These are phyloP conservation scores for Stratiomys singularior DNA, from an alignment of 2,888 invertebrate genomes.

Conservation along the genomic window DNA sequence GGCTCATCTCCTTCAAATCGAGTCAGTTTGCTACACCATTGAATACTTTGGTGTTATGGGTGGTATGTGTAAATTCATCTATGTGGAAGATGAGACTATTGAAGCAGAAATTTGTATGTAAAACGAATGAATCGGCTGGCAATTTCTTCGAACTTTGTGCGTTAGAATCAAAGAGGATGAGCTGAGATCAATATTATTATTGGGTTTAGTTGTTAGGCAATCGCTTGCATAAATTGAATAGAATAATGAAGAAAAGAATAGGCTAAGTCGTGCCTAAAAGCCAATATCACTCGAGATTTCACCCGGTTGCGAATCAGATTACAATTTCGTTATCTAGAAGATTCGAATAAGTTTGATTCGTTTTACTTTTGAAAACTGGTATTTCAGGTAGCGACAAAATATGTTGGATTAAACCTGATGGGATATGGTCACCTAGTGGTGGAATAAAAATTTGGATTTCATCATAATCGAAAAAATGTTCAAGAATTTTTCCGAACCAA, in stretches of 20 bases:
- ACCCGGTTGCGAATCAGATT: no score
- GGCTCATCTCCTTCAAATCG: conserved; percentile 33
- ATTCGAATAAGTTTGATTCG: no score
- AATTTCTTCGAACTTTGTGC: background rate
- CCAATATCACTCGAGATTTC: no score
- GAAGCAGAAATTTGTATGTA: conserved; percentile 15
- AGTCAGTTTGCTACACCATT: conserved; percentile 26
- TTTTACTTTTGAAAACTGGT: no score
- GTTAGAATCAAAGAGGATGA: background rate
- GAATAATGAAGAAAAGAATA: background rate
- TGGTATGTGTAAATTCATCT: background rate
- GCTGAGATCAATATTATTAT: background rate
- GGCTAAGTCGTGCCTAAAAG: no score
- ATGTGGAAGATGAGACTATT: background rate
- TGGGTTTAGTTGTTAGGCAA: background rate
- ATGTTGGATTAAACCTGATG: no score
- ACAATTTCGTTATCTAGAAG: no score
- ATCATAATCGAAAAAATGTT: no score
- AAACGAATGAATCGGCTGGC: background rate
- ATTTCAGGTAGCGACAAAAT: no score
- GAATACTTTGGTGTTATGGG: background rate
- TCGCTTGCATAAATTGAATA: background rate
- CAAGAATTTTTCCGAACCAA: no score
- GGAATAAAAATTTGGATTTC: no score
- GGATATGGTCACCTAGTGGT: no score